Percentiles rank a stretch among this genome's conserved stretches.
phyloP scores from a whole-genome alignment of 2,797 vertebrate species.

The Gouania willdenowi region DNA sequence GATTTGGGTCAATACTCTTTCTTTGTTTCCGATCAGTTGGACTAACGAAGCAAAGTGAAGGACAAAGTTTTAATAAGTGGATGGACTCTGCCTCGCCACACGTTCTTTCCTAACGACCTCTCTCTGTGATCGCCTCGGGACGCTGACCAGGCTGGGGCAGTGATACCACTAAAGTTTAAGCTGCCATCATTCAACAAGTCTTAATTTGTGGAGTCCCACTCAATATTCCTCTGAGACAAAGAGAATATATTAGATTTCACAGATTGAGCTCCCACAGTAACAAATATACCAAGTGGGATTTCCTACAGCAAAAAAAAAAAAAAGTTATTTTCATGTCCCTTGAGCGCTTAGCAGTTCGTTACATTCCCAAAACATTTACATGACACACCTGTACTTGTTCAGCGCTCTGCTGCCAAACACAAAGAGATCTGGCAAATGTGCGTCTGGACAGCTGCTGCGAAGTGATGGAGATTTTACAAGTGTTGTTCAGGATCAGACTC shows the following conservation, averaged over 20 bases:
- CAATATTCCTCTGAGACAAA: constrained; percentile 60
- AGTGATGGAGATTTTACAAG: constrained; percentile 39
- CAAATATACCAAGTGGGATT: constrained; percentile 63
- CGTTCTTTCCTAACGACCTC: no score
- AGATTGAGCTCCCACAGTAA: constrained; percentile 58
- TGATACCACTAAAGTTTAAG: constrained; percentile 63
- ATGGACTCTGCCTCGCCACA: no score
- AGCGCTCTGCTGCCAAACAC: background rate
- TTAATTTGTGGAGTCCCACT: constrained; percentile 73
- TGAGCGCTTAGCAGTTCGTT: constrained; percentile 30
- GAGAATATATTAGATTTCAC: constrained; percentile 69
- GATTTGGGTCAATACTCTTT: no score
- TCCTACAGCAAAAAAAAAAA: constrained; percentile 32
- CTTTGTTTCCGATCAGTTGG: no score
- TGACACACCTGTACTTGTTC: constrained; percentile 23
- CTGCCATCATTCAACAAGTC: constrained; percentile 72
- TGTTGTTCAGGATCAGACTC: constrained; percentile 46
- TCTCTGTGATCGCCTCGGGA: no score
- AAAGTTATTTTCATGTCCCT: constrained; percentile 14
- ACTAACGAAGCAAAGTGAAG: no score
- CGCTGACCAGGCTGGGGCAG: constrained; percentile 46
- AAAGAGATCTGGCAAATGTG: constrained; percentile 1
- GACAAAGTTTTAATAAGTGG: no score
- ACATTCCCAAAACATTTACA: constrained; percentile 33
- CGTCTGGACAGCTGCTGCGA: constrained; percentile 35